A percentile compares a stretch with the other conserved stretches of the same genome.
phyloP scores from a whole-genome alignment of 2,888 invertebrate genomes.

The Drosophila acutilabella region DNA sequence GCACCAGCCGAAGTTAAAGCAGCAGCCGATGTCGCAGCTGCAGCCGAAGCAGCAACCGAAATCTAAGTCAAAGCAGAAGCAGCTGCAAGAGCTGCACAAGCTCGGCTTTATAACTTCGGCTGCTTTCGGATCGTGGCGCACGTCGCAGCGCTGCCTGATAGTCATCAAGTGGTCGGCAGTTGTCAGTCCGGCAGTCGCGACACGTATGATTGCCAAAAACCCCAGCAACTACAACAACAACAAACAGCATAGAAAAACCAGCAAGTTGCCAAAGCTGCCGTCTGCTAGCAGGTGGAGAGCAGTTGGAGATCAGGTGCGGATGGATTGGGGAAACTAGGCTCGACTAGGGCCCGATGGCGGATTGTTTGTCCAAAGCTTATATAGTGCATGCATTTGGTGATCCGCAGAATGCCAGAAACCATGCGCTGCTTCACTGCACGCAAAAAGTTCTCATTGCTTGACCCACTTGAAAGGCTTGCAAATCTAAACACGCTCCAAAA shows the following conservation, averaged over 20 bases:
- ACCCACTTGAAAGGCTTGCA: slow-evolving; percentile 43
- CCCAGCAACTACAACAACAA: slow-evolving; percentile 2
- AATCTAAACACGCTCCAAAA: slow-evolving; percentile 35
- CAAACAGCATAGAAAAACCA: slow-evolving; percentile 7
- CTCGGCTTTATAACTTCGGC: slow-evolving; percentile 21
- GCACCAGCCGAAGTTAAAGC: slow-evolving; percentile 10
- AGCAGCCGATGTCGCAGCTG: slow-evolving; percentile 39
- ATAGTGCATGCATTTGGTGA: slow-evolving; percentile 2
- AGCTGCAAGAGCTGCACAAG: slow-evolving; percentile 1
- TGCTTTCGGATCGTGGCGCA: slow-evolving; percentile 6
- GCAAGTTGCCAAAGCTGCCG: slow-evolving; percentile 22
- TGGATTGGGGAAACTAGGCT: slow-evolving; percentile 3
- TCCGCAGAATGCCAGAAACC: slow-evolving; percentile 19
- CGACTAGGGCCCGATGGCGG: slow-evolving; percentile 15
- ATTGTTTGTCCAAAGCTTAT: neutral
- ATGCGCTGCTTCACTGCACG: slow-evolving; percentile 33
- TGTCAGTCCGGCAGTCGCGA: slow-evolving; percentile 44
- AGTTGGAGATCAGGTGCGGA: neutral
- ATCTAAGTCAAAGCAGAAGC: slow-evolving; percentile 3
- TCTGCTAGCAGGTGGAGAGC: neutral
- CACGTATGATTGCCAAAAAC: slow-evolving; percentile 63
- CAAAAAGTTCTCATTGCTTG: slow-evolving; percentile 57
- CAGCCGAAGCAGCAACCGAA: slow-evolving; percentile 35
- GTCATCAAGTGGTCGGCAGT: slow-evolving; percentile 17
- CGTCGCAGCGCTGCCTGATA: slow-evolving; percentile 35